Base-by-base conservation (phyloP, 1,140 invertebrate genomes). In the Zaprionus tsacasi region DNA sequence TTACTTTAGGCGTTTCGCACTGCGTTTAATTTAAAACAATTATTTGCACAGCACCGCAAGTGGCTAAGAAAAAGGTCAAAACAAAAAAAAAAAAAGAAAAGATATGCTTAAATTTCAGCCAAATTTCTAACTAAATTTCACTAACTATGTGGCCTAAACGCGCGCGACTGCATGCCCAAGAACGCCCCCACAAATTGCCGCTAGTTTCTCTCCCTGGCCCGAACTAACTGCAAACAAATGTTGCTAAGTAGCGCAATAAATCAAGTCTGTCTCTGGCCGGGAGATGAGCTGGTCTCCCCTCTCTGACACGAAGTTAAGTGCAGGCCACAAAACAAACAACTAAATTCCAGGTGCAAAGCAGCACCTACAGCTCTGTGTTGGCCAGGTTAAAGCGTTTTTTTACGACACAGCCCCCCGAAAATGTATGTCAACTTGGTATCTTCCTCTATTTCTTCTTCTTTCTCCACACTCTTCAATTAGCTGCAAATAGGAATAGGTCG, bases 21-120 rank as follows among this genome's bases (percentile, higher is more conserved):
- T 89, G 85, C 73, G 85, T 79, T 88, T 83, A 83, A 88, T 88
- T 88, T 88, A 88, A 88, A 88, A 88, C 83, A 88, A 88, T 88
- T 88, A 88, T 89, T 88, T 88, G 35, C 54, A 67, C 40, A 61
- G 58, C 13, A n/a, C 36, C 52, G 21, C 27, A 15, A 10, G 43
- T 35, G 64, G n/a, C 55, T 30, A 21, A 21, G 21, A 21, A 21
- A 21, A 21, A 2, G 21, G 21, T 15, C 15, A 48, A 11, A 21
- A 30, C 3, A 30, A 30, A 30, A 30, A 6, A 5, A 11, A 17
- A 11, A 50, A 7, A 17, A n/a, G n/a, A n/a, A 12, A 12, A 50
- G 21, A 11, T 50, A 8, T 10, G 21, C 10, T 17, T 25, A 45
- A 45, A 50, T 21, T 50, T 8, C 3, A 25, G 17, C 17, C 17